Evolutionary conservation across 2,113 vertebrate genomes (phyloP).

Genomic region (Guaruba guarouba): DNA sequence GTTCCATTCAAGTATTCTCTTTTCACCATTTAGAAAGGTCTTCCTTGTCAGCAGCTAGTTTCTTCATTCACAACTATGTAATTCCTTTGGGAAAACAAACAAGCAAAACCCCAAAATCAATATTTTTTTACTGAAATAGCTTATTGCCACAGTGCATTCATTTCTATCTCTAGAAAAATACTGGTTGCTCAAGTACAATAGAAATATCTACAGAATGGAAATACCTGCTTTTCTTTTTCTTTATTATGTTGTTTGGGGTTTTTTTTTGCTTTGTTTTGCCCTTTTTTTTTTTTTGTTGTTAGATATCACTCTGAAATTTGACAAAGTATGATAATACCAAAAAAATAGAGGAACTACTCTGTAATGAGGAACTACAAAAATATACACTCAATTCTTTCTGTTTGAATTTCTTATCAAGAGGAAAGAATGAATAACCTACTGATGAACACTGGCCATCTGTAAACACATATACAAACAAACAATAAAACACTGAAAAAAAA

Average conservation of each 20-base stretch:
- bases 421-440: background rate
- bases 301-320: background rate
- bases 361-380: background rate
- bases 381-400: background rate
- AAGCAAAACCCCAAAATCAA: background rate
- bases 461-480: background rate
- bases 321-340: background rate
- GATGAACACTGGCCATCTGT: background rate
- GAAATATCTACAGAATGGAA: background rate
- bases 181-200: accelerated
- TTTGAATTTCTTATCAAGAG: background rate
- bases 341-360: background rate
- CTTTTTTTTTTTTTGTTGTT: background rate
- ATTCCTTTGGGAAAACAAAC: background rate
- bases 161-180: background rate
- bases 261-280: background rate
- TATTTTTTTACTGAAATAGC: background rate
- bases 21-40: background rate
- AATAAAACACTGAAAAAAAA: background rate
- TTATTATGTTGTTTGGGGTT: background rate
- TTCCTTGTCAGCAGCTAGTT: background rate
- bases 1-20: background rate
- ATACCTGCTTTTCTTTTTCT: background rate
- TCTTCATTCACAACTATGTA: background rate
- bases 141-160: background rate